These are phyloP conservation scores for Desoria tigrina DNA, from an alignment of 2,888 invertebrate genomes.

Conservation along the genomic window DNA sequence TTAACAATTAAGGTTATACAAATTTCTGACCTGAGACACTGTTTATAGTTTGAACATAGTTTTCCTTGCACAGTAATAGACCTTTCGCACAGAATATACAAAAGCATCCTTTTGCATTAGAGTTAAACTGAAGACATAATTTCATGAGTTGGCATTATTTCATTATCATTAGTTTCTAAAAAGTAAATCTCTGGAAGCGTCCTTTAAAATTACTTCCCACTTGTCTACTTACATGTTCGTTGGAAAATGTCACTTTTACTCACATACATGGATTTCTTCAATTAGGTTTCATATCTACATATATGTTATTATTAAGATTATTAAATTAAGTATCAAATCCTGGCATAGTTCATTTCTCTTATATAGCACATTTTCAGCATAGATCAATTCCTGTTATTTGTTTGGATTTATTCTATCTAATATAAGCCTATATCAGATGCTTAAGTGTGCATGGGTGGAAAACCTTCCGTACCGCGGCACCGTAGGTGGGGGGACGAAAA, in stretches of 20 bases:
- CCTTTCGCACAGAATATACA: background rate
- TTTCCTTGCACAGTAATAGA: background rate
- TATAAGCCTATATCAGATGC: background rate
- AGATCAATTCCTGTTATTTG: conserved; percentile 21
- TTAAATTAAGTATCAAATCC: background rate
- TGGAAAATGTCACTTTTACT: too few species aligned
- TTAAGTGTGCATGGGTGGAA: too few species aligned
- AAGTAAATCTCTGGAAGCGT: background rate
- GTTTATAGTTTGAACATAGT: conserved; percentile 7
- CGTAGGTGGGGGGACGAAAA: too few species aligned
- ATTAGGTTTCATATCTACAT: too few species aligned
- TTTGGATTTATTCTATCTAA: background rate
- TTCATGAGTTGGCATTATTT: conserved; percentile 5
- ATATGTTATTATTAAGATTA: too few species aligned
- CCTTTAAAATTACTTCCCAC: too few species aligned
- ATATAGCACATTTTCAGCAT: conserved; percentile 22
- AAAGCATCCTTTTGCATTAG: conserved; percentile 3
- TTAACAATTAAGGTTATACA: background rate
- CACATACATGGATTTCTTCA: too few species aligned
- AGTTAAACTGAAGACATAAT: conserved; percentile 9
- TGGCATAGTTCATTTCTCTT: conserved; percentile 4
- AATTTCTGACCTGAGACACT: conserved; percentile 5
- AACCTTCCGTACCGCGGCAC: too few species aligned
- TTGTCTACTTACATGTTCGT: too few species aligned
- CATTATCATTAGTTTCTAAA: conserved; percentile 7